A percentile compares a stretch with the other conserved stretches of the same genome.
Conservation (phyloP, 2,113 vertebrate genomes). For the Malurus alboscapulatus region DNA sequence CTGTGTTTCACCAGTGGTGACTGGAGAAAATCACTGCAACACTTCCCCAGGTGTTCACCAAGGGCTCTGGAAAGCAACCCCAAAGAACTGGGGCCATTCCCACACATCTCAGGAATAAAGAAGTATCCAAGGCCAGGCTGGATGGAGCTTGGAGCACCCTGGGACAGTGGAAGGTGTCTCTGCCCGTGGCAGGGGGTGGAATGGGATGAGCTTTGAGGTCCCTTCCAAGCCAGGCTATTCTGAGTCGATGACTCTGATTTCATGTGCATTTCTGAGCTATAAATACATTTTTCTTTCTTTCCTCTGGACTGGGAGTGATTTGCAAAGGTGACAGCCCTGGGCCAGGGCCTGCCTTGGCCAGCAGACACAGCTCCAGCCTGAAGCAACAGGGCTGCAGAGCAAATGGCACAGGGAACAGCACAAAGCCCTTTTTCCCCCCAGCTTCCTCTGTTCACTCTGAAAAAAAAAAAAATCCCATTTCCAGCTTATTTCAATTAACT, state of each 20-base stretch:
- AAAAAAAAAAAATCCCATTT: neutral
- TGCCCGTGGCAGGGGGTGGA: neutral
- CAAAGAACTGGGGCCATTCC: neutral
- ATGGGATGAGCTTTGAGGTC: neutral
- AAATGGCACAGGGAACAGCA: neutral
- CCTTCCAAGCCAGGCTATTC: neutral
- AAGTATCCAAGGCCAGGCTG: neutral
- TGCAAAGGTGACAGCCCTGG: neutral
- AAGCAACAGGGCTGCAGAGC: neutral
- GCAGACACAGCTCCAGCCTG: neutral
- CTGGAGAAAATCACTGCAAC: neutral
- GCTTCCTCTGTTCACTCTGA: neutral
- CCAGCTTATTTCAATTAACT: conserved; percentile 33
- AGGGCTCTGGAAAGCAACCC: neutral
- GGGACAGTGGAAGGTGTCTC: neutral
- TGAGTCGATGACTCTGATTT: neutral
- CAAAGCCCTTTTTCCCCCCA: fast-evolving
- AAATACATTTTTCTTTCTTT: neutral
- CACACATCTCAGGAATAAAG: neutral
- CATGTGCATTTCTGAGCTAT: neutral
- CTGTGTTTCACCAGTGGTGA: fast-evolving
- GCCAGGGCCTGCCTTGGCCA: neutral
- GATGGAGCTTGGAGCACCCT: fast-evolving
- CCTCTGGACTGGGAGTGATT: neutral
- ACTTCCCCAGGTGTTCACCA: fast-evolving